Base-by-base conservation (phyloP, 1,140 invertebrate genomes). In the Ylistrum balloti region DNA sequence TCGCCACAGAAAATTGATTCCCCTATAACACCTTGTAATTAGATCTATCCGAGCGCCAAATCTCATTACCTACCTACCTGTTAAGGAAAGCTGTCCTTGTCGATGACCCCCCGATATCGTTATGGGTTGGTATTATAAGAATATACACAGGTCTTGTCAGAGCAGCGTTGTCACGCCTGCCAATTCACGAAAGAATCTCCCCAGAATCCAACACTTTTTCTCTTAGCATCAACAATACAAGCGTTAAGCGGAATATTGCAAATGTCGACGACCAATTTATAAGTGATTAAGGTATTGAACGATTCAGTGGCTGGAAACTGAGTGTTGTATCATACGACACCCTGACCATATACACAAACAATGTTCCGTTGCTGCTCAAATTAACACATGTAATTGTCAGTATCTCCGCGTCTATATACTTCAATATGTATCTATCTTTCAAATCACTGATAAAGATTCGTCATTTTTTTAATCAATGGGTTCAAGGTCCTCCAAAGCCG, bases 111-210 rank as follows among this genome's bases (percentile, higher is more conserved):
- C n/a, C 56, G 56, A 74, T n/a, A 74, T 74, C 56, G 56, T 74
- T 74, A 74, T 74, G n/a, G 56, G 5, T 22, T 74, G 56, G 56
- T 28, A 74, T 74, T 74, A 74, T 74, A 9, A 74, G 56, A 74
- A 74, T 28, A 74, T 74, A 74, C 56, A 74, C 56, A 74, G 56
- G 56, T 74, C 56, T 28, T 74, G 56, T 74, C 56, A 74, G 17
- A 5, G 56, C 28, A 28, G 9, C 22, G 22, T 17, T 74, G 56
- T 74, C 56, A 74, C n/a, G 56, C 56, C 56, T 74, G 56, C 56
- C 56, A 74, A 74, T 74, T 74, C 56, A 74, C 56, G 56, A n/a
- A 1, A 28, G 56, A 74, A 74, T 74, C 22, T 74, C n/a, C 56
- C 56, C 28, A 5, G 56, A 74, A 74, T 74, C 56, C 56, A 74